These are phyloP conservation scores for Cryptotermes secundus DNA, from an alignment of 1,140 invertebrate genomes.

Conservation along the genomic window DNA sequence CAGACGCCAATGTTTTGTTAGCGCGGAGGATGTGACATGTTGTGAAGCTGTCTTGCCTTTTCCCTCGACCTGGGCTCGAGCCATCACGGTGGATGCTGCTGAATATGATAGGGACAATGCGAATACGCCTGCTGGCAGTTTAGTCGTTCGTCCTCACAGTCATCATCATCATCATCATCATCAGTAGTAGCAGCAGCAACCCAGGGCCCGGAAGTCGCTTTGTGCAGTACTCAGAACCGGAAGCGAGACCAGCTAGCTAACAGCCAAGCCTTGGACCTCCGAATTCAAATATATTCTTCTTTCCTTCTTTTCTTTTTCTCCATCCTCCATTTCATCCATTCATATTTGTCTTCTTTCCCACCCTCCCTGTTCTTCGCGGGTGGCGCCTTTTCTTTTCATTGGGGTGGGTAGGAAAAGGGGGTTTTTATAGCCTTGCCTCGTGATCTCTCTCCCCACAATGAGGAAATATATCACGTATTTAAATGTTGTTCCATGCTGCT, in stretches of 20 bases:
- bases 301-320: slow-evolving; percentile 19
- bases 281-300: slow-evolving; percentile 20
- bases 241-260: slow-evolving; percentile 42
- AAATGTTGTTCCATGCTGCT: background rate
- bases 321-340: slow-evolving; percentile 19
- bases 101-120: background rate
- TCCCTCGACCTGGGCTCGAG: background rate
- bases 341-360: background rate
- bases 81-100: background rate
- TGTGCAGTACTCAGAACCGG: slow-evolving; percentile 45
- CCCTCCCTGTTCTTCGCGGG: background rate
- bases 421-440: background rate
- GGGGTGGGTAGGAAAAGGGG: background rate
- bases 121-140: background rate
- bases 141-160: background rate
- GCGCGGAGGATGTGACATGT: background rate
- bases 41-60: background rate
- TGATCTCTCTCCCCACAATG: background rate
- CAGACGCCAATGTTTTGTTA: background rate
- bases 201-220: slow-evolving; percentile 45
- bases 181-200: background rate
- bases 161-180: slow-evolving; percentile 9
- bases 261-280: slow-evolving; percentile 3
- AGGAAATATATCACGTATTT: slow-evolving; percentile 18
- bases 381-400: slow-evolving; percentile 13